These are phyloP conservation scores for Megaceryle torquata DNA, from an alignment of 2,113 vertebrate genomes.

Conservation along the genomic window DNA sequence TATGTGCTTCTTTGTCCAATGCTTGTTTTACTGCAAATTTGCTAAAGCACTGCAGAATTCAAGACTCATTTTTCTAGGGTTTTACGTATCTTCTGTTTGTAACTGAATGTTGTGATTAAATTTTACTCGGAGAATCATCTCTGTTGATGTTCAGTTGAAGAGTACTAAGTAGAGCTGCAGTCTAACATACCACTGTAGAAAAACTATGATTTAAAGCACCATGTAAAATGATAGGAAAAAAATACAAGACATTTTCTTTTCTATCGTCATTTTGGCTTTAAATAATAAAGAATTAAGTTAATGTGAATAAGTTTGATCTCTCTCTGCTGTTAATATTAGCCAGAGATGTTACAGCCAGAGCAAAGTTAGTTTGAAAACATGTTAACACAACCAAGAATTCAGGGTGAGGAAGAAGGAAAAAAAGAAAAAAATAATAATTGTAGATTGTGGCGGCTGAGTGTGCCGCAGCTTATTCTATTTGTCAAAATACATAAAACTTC, in stretches of 20 bases:
- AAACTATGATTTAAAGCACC: not conserved
- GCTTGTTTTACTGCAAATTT: not conserved
- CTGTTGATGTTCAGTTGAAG: not conserved
- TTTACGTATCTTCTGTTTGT: not conserved
- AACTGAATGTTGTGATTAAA: not conserved
- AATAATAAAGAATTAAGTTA: not conserved
- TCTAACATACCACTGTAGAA: not conserved
- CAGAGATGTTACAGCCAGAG: not conserved
- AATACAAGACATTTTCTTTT: not conserved
- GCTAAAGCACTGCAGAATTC: not conserved
- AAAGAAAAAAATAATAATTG: not conserved
- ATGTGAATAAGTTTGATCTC: not conserved
- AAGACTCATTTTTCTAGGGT: not conserved
- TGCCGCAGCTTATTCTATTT: not conserved
- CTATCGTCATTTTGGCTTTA: not conserved
- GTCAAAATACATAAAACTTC: not conserved
- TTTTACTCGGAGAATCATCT: not conserved
- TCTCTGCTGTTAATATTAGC: not conserved
- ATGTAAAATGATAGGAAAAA: not conserved
- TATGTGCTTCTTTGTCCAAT: not conserved
- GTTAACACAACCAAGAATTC: not conserved
- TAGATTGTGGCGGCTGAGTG: not conserved
- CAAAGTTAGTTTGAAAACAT: constrained; percentile 12
- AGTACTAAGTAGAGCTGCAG: not conserved
- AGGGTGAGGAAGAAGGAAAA: not conserved